phyloP scores from a whole-genome alignment of 2,797 vertebrate species.

The Liasis olivaceus region DNA sequence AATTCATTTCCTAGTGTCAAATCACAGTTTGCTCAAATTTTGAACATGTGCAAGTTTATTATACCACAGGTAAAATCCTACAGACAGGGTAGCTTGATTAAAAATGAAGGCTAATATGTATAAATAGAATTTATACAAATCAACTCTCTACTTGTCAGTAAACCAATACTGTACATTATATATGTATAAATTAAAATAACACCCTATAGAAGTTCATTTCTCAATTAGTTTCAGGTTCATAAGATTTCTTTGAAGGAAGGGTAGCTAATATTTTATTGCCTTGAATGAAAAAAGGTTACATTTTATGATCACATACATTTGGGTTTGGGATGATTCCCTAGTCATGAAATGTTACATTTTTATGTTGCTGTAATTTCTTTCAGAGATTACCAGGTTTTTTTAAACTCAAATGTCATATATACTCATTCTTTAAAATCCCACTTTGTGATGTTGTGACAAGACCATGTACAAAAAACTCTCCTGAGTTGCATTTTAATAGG shows the following conservation, averaged over 20 bases:
- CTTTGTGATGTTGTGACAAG: slow-evolving; percentile 70
- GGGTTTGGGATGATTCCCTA: slow-evolving; percentile 51
- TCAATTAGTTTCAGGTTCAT: slow-evolving; percentile 21
- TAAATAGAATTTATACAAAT: neutral
- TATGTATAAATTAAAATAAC: neutral
- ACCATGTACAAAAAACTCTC: slow-evolving; percentile 60
- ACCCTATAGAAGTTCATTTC: neutral
- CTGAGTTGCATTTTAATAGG: slow-evolving; percentile 73
- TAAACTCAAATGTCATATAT: slow-evolving; percentile 63
- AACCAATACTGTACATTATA: neutral
- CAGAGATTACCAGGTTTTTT: slow-evolving; percentile 70
- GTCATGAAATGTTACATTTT: slow-evolving; percentile 62
- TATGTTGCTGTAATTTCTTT: slow-evolving; percentile 64
- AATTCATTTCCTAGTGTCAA: neutral
- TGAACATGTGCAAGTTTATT: neutral
- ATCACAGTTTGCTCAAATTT: neutral
- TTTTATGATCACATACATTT: slow-evolving; percentile 51
- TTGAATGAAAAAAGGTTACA: slow-evolving; percentile 50
- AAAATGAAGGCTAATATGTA: neutral
- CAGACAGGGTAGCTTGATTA: neutral
- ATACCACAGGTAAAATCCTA: neutral
- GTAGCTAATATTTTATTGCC: slow-evolving; percentile 47
- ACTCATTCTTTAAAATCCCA: slow-evolving; percentile 64
- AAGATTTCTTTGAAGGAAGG: slow-evolving; percentile 42
- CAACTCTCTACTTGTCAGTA: slow-evolving; percentile 1